Evolutionary conservation across 1,140 invertebrate species (phyloP).

Genomic region (Achatina immaculata): DNA sequence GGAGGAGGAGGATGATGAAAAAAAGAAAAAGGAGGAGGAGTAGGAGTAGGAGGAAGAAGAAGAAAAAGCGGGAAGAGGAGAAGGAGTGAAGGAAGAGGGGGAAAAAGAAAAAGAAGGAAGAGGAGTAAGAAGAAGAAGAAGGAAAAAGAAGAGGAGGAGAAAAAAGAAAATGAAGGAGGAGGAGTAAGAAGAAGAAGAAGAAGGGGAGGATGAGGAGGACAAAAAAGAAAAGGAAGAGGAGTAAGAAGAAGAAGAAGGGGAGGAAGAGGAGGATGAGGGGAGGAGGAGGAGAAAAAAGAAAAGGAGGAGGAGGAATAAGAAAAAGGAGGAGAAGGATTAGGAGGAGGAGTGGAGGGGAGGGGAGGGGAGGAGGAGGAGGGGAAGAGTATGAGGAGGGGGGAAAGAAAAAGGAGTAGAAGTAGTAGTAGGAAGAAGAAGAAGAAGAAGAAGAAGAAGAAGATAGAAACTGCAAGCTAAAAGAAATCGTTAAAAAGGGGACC

Average conservation of each 20-base stretch:
- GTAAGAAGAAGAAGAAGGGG: not conserved
- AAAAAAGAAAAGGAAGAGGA: not conserved
- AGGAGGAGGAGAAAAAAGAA: not conserved
- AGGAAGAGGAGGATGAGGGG: not conserved
- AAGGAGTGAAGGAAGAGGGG: not conserved
- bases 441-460: not conserved
- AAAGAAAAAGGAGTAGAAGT: not conserved
- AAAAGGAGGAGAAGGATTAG: not conserved
- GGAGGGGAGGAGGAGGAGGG: not conserved
- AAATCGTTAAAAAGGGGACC: no score
- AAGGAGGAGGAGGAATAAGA: not conserved
- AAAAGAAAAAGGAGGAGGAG: not conserved
- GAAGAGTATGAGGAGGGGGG: not conserved
- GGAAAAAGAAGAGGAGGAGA: not conserved
- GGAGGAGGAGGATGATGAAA: not conserved
- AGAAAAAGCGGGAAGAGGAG: not conserved
- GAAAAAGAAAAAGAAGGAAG: conserved; percentile 3
- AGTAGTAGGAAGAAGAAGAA: not conserved
- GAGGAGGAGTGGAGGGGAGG: not conserved
- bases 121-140: not conserved
- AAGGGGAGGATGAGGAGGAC: not conserved
- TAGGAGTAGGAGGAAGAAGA: not conserved
- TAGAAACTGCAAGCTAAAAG: not conserved
- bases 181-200: not conserved
- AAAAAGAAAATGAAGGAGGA: not conserved